Percentiles rank a stretch among this genome's conserved stretches.
Conservation (phyloP, 1,140 invertebrate species). For the Anastrepha ludens region DNA sequence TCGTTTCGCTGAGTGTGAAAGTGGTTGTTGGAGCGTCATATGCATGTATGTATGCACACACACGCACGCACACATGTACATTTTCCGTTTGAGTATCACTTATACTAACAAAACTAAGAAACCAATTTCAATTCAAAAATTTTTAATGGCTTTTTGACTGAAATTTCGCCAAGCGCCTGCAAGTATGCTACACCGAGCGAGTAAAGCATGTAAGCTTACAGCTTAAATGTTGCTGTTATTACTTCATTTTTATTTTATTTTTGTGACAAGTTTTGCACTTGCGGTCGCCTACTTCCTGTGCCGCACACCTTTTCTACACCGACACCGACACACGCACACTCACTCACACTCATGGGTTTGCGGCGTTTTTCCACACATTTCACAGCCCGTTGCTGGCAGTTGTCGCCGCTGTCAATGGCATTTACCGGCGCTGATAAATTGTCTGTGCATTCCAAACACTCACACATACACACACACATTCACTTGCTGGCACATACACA, state of each 20-base stretch:
- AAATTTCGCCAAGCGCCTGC: constrained; percentile 20
- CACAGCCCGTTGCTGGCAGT: constrained; percentile 48
- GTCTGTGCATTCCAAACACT: background rate
- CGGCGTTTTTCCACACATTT: constrained; percentile 21
- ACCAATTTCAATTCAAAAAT: constrained; percentile 50
- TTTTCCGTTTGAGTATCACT: background rate
- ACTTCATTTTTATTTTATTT: background rate
- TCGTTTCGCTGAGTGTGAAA: background rate
- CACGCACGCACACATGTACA: background rate
- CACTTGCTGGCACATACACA: background rate
- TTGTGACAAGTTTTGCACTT: constrained; percentile 26
- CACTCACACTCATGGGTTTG: background rate
- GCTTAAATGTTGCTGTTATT: background rate
- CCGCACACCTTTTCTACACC: constrained; percentile 31
- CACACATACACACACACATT: background rate
- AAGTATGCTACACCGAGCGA: background rate
- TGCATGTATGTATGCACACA: background rate
- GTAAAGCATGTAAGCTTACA: constrained; percentile 12
- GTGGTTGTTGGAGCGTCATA: background rate
- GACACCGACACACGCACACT: background rate
- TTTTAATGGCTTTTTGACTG: constrained; percentile 49
- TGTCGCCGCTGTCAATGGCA: constrained; percentile 48
- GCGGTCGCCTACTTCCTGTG: constrained; percentile 6
- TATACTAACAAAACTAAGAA: background rate
- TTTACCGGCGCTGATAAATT: constrained; percentile 52